Evolutionary conservation across 1,140 invertebrate genomes (phyloP), one percentile per base, ranked within the genome.

Genomic region (Paralvinella palmiformis): DNA sequence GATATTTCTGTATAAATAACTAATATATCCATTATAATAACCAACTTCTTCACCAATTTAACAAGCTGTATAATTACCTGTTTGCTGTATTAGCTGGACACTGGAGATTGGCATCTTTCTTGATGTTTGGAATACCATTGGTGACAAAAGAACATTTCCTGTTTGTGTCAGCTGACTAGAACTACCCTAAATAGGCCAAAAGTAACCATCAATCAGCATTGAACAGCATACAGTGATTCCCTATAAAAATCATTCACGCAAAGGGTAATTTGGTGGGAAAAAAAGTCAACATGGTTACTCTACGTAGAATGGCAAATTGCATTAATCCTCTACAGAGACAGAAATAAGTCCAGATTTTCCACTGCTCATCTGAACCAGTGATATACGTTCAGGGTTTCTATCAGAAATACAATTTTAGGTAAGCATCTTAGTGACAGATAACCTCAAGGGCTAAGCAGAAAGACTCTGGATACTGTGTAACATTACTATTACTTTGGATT

Each of bases 121-220:
- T 6, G 55, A 33, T 3, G 55, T 32, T 32, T 57, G 55, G 55
- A 57, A 57, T 32, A 57, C 55, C 55, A 57, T 57, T 24, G 55
- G 55, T 7, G 24, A 22, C 27, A 57, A 32, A 6, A 57, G 55
- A 20, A 57, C 55, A 32, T 32, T 57, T 24, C 24, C 33, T 2
- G 29, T 32, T 22, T 31, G 29, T 7, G 27, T 57, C 13, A 36
- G 27, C 7, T 31, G 55, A 36, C 29, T 36, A 57, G 33, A 31
- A 32, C 29, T 32, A 17, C 7, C 1, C 29, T 36, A 13, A 27
- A 31, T 32, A 20, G 24, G 22, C 3, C 22, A 27, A 27, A 22
- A 27, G 53, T 0, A 20, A 56, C 22, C 32, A 29, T 24, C 24
- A 56, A 29, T n/a, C 7, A 29, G 31, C 7, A 5, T 3, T 29